phyloP scores from a whole-genome alignment of 92 coral and sea anemone species.

The Heteractis magnifica region DNA sequence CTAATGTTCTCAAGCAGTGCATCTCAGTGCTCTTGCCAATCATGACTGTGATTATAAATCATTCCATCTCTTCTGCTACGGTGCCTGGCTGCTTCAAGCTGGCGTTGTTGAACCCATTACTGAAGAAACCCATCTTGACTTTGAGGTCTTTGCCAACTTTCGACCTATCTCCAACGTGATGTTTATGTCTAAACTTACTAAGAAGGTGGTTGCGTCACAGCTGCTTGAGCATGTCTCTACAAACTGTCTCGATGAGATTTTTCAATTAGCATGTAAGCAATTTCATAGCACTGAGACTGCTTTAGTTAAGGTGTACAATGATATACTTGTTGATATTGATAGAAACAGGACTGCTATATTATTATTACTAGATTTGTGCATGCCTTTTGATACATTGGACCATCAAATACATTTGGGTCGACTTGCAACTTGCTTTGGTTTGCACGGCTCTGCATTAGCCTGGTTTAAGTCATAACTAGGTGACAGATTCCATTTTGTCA shows the following conservation, averaged over 20 bases:
- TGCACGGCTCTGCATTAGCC: neutral
- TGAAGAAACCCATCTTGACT: slow-evolving; percentile 36
- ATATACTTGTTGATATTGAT: slow-evolving; percentile 13
- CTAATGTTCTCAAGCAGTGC: slow-evolving; percentile 23
- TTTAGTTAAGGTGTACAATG: slow-evolving; percentile 20
- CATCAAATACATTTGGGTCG: slow-evolving; percentile 1
- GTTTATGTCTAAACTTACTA: slow-evolving; percentile 34
- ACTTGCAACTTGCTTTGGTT: slow-evolving; percentile 11
- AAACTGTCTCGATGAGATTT: slow-evolving; percentile 31
- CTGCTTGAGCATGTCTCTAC: slow-evolving; percentile 17
- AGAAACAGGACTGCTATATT: slow-evolving; percentile 4
- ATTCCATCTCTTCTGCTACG: slow-evolving; percentile 27
- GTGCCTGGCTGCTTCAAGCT: slow-evolving; percentile 39
- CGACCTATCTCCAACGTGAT: slow-evolving; percentile 31
- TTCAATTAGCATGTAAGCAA: slow-evolving; percentile 34
- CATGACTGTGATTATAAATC: slow-evolving; percentile 22
- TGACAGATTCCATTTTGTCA: neutral
- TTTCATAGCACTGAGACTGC: neutral
- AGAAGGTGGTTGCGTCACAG: slow-evolving; percentile 29
- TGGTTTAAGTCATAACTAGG: neutral
- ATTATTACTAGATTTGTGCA: neutral
- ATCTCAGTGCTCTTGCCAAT: slow-evolving; percentile 25
- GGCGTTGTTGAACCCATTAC: slow-evolving; percentile 26
- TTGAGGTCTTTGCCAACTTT: slow-evolving; percentile 30
- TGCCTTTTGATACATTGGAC: neutral